Conservation (phyloP, 1,140 invertebrate species). For the Leptopilina clavipes region DNA sequence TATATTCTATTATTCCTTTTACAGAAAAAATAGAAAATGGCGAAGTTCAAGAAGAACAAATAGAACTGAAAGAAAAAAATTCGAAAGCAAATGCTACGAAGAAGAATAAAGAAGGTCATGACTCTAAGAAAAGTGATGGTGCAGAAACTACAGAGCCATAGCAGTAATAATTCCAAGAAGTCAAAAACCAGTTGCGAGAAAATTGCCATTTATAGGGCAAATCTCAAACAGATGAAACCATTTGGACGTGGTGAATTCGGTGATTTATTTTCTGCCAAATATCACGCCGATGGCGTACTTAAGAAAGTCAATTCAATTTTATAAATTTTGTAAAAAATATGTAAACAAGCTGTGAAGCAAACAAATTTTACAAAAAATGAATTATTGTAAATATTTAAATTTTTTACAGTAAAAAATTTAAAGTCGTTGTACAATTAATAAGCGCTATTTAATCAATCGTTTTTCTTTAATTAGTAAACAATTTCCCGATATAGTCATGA, state of each 20-base stretch:
- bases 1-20: conserved; percentile 33
- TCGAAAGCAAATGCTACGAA: conserved; percentile 65
- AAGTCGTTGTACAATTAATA: too few species aligned
- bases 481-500: too few species aligned
- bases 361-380: too few species aligned
- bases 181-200: conserved; percentile 87
- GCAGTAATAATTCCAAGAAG: conserved; percentile 80
- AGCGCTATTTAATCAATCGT: too few species aligned
- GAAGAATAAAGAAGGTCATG: conserved; percentile 72
- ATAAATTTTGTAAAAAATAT: too few species aligned
- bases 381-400: too few species aligned
- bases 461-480: too few species aligned
- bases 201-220: conserved; percentile 82
- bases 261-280: conserved; percentile 87
- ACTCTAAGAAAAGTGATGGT: conserved; percentile 85
- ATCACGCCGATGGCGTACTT: conserved; percentile 64
- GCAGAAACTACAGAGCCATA: conserved; percentile 85
- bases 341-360: too few species aligned
- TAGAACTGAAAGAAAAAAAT: conserved; percentile 75
- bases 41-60: conserved; percentile 77
- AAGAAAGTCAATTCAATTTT: too few species aligned
- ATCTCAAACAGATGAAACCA: conserved; percentile 87
- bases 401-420: too few species aligned
- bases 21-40: conserved; percentile 78
- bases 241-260: conserved; percentile 94